phyloP scores from a whole-genome alignment of 2,888 invertebrate species.

The Hirtodrosophila cameraria region DNA sequence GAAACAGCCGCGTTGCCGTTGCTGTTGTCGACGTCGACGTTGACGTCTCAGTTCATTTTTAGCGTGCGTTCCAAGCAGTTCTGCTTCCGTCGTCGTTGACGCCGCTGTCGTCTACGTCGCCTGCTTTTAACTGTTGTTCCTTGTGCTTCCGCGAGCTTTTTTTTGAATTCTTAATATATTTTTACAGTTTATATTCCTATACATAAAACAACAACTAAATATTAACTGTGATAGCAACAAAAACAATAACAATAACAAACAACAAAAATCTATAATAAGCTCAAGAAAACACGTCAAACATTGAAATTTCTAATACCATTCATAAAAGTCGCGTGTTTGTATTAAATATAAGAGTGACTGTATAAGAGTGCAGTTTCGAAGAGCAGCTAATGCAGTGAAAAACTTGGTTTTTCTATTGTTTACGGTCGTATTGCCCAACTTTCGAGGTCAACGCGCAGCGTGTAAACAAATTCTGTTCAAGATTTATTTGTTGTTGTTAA shows the following conservation, averaged over 20 bases:
- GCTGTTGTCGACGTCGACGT: constrained; percentile 17
- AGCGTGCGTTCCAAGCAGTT: constrained; percentile 65
- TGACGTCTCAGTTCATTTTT: constrained; percentile 65
- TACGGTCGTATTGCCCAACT: constrained; percentile 44
- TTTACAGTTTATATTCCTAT: constrained; percentile 15
- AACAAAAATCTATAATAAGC: constrained; percentile 8
- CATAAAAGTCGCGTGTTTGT: constrained; percentile 59
- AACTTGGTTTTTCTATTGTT: constrained; percentile 35
- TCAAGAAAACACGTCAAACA: constrained; percentile 5
- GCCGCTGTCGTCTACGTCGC: constrained; percentile 8
- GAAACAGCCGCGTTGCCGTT: constrained; percentile 17
- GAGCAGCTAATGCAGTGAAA: constrained; percentile 20
- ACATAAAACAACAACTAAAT: constrained; percentile 1
- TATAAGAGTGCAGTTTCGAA: constrained; percentile 51
- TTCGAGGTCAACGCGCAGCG: constrained; percentile 49
- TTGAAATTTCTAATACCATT: constrained; percentile 23
- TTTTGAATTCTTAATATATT: constrained; percentile 44
- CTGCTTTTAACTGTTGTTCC: constrained; percentile 50
- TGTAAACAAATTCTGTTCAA: constrained; percentile 33
- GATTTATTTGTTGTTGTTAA: constrained; percentile 6
- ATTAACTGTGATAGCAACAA: constrained; percentile 54
- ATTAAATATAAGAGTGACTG: constrained; percentile 39
- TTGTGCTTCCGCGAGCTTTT: constrained; percentile 49
- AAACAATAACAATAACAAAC: neutral
- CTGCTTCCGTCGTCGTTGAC: constrained; percentile 42